phyloP scores from a whole-genome alignment of 1,140 invertebrate species.

The Calephelis nemesis region DNA sequence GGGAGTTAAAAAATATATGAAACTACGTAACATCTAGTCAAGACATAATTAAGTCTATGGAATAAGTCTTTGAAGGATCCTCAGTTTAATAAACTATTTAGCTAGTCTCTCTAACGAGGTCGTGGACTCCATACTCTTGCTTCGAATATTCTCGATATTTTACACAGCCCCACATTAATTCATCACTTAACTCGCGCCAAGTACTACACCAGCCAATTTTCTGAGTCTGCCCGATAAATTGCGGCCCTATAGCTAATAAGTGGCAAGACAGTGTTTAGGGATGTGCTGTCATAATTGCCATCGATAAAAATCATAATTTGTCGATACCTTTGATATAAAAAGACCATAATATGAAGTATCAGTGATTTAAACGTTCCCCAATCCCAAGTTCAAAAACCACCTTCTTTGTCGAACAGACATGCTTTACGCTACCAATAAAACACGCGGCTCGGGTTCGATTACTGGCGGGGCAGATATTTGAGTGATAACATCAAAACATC shows the following conservation, averaged over 20 bases:
- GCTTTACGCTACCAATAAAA: no score
- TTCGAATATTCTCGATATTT: slow-evolving; percentile 25
- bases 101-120: slow-evolving; percentile 1
- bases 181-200: slow-evolving; percentile 44
- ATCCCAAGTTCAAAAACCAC: no score
- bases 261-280: slow-evolving; percentile 46
- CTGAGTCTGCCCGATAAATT: slow-evolving; percentile 51
- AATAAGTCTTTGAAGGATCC: no score
- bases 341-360: background rate
- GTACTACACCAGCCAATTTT: slow-evolving; percentile 48
- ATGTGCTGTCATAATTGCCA: slow-evolving; percentile 13
- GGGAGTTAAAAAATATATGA: no score
- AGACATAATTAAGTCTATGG: no score
- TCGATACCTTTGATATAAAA: background rate
- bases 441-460: no score
- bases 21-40: no score
- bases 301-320: background rate
- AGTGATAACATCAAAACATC: no score
- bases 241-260: slow-evolving; percentile 56
- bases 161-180: slow-evolving; percentile 41
- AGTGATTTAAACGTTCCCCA: no score
- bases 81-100: background rate
- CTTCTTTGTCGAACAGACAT: no score
- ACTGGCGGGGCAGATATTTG: no score
- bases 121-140: slow-evolving; percentile 4